phyloP scores from a whole-genome alignment of 2,113 vertebrate genomes.

The Turdus rufiventris region DNA sequence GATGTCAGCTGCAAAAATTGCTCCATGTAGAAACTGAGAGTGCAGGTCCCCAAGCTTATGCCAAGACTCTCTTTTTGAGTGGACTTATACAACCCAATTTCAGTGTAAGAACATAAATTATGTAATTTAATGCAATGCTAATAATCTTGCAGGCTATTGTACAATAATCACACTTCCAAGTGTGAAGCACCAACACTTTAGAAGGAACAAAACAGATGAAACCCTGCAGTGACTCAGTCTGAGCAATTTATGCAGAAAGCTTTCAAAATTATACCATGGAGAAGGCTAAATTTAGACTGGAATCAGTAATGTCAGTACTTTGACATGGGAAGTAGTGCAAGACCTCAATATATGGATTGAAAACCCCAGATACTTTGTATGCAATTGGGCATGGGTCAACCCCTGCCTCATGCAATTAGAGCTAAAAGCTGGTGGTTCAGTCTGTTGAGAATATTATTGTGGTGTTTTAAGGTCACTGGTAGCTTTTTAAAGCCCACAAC shows the following conservation, averaged over 20 bases:
- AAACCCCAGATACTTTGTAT: not conserved
- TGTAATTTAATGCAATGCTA: not conserved
- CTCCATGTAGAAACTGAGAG: not conserved
- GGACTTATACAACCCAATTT: not conserved
- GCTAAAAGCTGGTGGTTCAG: not conserved
- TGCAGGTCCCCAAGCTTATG: not conserved
- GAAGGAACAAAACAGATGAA: not conserved
- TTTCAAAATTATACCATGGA: not conserved
- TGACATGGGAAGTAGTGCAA: not conserved
- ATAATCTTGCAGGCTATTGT: constrained; percentile 3
- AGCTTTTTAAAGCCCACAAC: not conserved
- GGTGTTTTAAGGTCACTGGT: not conserved
- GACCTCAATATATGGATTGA: not conserved
- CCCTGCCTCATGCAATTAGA: not conserved
- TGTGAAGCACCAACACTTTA: not conserved
- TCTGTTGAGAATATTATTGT: not conserved
- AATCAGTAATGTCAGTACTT: not conserved
- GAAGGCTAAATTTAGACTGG: constrained; percentile 19
- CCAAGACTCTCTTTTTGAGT: not conserved
- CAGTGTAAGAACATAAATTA: not conserved
- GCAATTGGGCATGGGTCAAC: not conserved
- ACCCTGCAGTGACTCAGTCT: constrained; percentile 6
- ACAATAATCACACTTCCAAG: constrained; percentile 11
- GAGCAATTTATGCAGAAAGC: not conserved
- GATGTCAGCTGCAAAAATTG: not conserved